phyloP scores from a whole-genome alignment of 1,140 invertebrate genomes.

The Sesamia nonagrioides region DNA sequence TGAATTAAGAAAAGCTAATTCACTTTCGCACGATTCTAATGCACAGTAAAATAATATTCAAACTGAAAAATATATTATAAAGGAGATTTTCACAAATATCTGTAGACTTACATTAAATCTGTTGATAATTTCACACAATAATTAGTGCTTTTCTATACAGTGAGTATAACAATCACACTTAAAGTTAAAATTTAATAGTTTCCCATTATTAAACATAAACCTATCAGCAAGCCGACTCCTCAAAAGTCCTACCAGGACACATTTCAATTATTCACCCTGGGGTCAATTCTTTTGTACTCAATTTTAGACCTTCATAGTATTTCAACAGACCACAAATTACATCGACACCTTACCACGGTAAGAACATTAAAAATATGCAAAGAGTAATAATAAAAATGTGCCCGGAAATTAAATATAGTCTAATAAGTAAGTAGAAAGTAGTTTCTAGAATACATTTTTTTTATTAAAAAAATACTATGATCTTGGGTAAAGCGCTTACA shows the following conservation, averaged over 20 bases:
- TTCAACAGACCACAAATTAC: constrained; percentile 49
- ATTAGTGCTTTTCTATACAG: constrained; percentile 31
- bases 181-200: constrained; percentile 21
- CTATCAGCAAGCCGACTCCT: constrained; percentile 44
- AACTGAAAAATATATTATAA: not conserved
- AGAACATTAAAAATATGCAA: constrained; percentile 30
- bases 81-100: constrained; percentile 10
- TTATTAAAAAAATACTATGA: constrained; percentile 50
- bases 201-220: constrained; percentile 40
- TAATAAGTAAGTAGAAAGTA: constrained; percentile 34
- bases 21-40: not conserved
- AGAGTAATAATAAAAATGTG: constrained; percentile 50
- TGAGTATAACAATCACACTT: constrained; percentile 32
- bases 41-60: not conserved
- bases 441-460: constrained; percentile 35
- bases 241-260: constrained; percentile 39
- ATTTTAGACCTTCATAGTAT: constrained; percentile 58
- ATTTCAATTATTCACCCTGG: constrained; percentile 54
- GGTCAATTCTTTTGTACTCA: constrained; percentile 60
- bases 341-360: constrained; percentile 41
- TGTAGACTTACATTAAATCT: not conserved
- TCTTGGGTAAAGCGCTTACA: constrained; percentile 44
- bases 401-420: constrained; percentile 32
- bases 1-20: constrained; percentile 10
- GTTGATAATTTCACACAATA: constrained; percentile 9